These are phyloP conservation scores for Ferdinandea cuprea DNA, from an alignment of 2,888 invertebrate species.

Conservation along the genomic window DNA sequence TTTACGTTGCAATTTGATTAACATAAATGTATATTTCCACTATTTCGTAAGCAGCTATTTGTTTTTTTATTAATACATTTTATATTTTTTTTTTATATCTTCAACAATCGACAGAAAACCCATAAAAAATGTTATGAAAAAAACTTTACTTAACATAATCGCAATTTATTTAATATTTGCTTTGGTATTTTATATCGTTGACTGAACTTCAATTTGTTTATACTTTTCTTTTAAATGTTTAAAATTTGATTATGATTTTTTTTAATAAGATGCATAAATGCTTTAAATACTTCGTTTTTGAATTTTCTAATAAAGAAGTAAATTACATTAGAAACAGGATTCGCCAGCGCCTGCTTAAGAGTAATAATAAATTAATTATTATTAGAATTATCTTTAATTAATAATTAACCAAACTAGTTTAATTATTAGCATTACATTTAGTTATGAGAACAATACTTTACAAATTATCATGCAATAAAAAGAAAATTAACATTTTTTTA, in stretches of 20 bases:
- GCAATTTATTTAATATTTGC: conserved; percentile 11
- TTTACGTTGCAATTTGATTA: too few relatives aligned
- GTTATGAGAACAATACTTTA: conserved; percentile 34
- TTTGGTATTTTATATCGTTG: conserved; percentile 14
- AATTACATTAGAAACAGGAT: neutral
- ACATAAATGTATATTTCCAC: too few relatives aligned
- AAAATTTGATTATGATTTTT: neutral
- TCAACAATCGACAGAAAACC: neutral
- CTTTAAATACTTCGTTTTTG: conserved; percentile 25
- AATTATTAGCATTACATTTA: conserved; percentile 60
- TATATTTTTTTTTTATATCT: too few relatives aligned
- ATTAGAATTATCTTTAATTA: conserved; percentile 30
- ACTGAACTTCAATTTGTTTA: conserved; percentile 41
- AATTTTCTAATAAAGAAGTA: neutral
- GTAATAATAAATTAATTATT: conserved; percentile 24
- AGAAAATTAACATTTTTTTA: conserved; percentile 45
- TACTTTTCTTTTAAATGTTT: conserved; percentile 7
- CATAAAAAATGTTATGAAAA: neutral
- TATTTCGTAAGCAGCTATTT: too few relatives aligned
- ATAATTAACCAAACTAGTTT: conserved; percentile 67
- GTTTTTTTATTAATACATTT: too few relatives aligned
- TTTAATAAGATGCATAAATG: conserved; percentile 25
- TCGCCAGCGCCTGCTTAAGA: conserved; percentile 35
- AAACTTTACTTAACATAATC: neutral
- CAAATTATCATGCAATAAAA: conserved; percentile 41